A percentile compares a stretch with the other conserved stretches of the same genome.
Conservation (phyloP, 1,140 invertebrate genomes). For the Ooceraea biroi region DNA sequence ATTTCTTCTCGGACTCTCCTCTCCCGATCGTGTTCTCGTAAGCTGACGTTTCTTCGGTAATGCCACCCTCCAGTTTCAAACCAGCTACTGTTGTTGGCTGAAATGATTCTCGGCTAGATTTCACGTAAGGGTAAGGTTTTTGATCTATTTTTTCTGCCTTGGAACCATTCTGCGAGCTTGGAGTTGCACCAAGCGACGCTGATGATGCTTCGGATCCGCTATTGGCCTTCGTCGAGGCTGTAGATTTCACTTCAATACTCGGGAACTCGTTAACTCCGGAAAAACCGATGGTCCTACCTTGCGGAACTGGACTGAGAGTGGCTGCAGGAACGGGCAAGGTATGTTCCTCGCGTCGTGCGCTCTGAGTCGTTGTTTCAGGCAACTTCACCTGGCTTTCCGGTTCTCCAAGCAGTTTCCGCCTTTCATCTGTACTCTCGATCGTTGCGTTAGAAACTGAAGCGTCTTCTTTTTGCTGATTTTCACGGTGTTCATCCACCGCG, state of each 20-base stretch:
- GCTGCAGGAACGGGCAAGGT: background rate
- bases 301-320: conserved; percentile 64
- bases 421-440: background rate
- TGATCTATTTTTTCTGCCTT: conserved; percentile 39
- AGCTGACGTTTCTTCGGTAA: conserved; percentile 74
- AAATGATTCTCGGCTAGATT: background rate
- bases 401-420: background rate
- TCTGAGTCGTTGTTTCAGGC: conserved; percentile 8
- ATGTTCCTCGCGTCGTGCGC: background rate
- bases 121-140: conserved; percentile 69
- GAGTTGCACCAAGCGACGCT: background rate
- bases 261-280: conserved; percentile 70
- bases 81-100: background rate
- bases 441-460: background rate
- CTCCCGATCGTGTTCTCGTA: conserved; percentile 81
- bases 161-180: conserved; percentile 12
- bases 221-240: conserved; percentile 15
- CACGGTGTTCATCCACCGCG: conserved; percentile 13
- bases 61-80: background rate
- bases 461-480: background rate
- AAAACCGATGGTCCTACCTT: conserved; percentile 78
- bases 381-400: conserved; percentile 7
- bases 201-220: background rate
- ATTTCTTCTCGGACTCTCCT: conserved; percentile 71
- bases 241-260: conserved; percentile 58